A percentile compares a stretch with the other conserved stretches of the same genome.
phyloP scores from a whole-genome alignment of 2,113 vertebrate genomes.

The Girardinichthys multiradiatus region DNA sequence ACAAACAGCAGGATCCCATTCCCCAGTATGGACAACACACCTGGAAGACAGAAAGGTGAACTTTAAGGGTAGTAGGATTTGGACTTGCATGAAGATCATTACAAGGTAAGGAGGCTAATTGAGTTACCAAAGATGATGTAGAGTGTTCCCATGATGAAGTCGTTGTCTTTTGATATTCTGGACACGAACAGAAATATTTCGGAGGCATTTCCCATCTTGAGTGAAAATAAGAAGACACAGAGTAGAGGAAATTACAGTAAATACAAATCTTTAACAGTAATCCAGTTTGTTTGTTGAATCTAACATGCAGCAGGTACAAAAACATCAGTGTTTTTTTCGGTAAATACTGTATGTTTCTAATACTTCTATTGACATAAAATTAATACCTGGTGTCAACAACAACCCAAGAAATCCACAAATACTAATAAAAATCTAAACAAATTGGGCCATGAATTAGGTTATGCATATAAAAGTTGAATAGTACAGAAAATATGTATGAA shows the following conservation, averaged over 20 bases:
- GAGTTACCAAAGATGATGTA: slow-evolving; percentile 84
- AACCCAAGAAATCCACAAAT: neutral
- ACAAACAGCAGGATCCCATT: slow-evolving; percentile 85
- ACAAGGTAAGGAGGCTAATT: neutral
- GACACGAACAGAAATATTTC: slow-evolving; percentile 77
- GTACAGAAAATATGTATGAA: too few relatives aligned
- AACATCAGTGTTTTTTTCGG: too few relatives aligned
- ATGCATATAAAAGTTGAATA: too few relatives aligned
- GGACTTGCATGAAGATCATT: neutral
- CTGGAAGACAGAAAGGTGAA: slow-evolving; percentile 43
- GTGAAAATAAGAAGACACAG: slow-evolving; percentile 10
- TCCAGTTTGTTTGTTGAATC: too few relatives aligned
- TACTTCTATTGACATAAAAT: too few relatives aligned
- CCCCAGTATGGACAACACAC: slow-evolving; percentile 81
- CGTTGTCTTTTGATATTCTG: slow-evolving; percentile 81
- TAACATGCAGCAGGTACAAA: too few relatives aligned
- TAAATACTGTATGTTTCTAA: too few relatives aligned
- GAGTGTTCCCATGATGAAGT: slow-evolving; percentile 82
- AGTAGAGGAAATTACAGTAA: slow-evolving; percentile 4
- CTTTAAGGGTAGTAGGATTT: neutral
- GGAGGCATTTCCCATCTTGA: slow-evolving; percentile 85
- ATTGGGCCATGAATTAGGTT: too few relatives aligned
- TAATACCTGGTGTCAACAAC: neutral
- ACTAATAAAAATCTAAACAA: neutral
- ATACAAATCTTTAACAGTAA: neutral